Evolutionary conservation across 1,140 invertebrate species (phyloP), one percentile per base, ranked within the genome.

Genomic region (Apis cerana): DNA sequence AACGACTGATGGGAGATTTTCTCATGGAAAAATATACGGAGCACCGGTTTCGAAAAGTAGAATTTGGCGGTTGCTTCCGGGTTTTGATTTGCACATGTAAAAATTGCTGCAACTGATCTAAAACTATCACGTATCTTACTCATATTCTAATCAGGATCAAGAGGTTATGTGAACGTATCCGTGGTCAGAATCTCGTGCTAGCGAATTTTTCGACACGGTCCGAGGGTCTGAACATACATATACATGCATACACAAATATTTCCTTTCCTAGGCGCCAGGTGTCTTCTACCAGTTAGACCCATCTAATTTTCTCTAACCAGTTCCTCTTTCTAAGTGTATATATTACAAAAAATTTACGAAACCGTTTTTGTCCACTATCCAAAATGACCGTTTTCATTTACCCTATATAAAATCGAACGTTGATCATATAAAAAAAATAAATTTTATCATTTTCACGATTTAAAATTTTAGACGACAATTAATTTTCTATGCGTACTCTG

Each of bases 81-180:
- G 91, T 92, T 89, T 78, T 70, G 74, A 67, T 71, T 54, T 80
- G 89, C 86, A 89, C 89, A 86, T 87, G 81, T 72, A 80, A 75
- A 80, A 85, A 90, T 88, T 86, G 86, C 82, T 75, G 78, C 80
- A 71, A 33, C 77, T 78, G 75, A 85, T 59, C 72, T 79, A 78
- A 61, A 58, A 78, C 89, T 87, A 90, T 90, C 86, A 85, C 79
- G 81, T 69, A 80, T 64, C 82, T 88, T 78, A 89, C 85, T 91
- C 86, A 87, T 93, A 94, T 94, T 94, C 93, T 94, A 94, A 94
- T 94, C 93, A 92, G 93, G 93, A 93, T 94, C 92, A 93, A 93
- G 90, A 92, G 91, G 92, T 93, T 94, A 92, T 94, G 94, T 93
- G 94, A 94, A 94, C 91, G 91, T 86, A 90, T 89, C 85, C 70